Evolutionary conservation across 2,113 vertebrate genomes (phyloP).

Genomic region (Falco punctatus): DNA sequence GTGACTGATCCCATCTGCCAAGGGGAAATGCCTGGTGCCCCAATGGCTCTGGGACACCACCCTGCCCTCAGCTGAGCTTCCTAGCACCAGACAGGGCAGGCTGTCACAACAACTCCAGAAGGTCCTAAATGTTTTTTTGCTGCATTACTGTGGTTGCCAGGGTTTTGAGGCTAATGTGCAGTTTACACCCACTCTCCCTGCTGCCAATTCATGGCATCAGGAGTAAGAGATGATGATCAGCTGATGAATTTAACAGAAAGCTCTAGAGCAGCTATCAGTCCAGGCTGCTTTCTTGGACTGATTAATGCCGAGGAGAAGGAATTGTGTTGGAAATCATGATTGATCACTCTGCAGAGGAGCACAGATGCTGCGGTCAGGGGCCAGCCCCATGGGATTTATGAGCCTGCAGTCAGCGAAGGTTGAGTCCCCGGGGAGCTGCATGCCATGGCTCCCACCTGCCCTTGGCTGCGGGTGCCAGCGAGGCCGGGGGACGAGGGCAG

Average conservation of each 20-base stretch:
- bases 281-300: neutral
- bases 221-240: neutral
- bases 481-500: neutral
- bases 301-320: slow-evolving; percentile 12
- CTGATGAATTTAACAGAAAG: neutral
- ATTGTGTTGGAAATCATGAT: neutral
- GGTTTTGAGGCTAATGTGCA: neutral
- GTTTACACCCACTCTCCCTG: neutral
- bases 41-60: rapidly evolving
- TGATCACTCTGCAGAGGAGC: slow-evolving; percentile 18
- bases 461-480: neutral
- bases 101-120: neutral
- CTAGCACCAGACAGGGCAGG: rapidly evolving
- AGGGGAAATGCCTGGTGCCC: neutral
- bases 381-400: neutral
- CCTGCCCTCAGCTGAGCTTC: neutral
- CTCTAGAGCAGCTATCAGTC: neutral
- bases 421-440: neutral
- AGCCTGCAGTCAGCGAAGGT: neutral
- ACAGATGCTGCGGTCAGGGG: neutral
- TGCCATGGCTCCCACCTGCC: neutral
- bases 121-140: neutral
- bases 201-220: neutral
- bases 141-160: neutral
- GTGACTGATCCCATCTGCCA: neutral